phyloP scores from a whole-genome alignment of 2,113 vertebrate genomes.

The Ameiurus melas region DNA sequence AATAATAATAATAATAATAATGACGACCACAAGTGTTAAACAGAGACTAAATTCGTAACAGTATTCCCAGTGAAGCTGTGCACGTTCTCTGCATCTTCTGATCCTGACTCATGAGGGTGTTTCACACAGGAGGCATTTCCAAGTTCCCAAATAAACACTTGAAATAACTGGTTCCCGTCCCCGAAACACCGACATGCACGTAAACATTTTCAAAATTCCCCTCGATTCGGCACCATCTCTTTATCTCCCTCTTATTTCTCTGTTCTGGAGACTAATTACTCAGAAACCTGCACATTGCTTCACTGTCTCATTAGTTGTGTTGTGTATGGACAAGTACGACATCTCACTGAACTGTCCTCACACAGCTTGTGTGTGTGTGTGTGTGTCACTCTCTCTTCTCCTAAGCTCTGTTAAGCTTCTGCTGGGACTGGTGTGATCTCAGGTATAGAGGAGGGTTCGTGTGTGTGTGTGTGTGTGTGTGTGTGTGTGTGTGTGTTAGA shows the following conservation, averaged over 20 bases:
- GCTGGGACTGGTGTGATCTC: no score
- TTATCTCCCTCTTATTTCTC: conserved; percentile 6
- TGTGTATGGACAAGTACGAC: conserved; percentile 42
- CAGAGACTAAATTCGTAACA: no score
- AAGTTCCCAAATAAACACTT: not conserved
- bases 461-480: no score
- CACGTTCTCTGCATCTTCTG: not conserved
- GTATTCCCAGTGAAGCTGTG: not conserved
- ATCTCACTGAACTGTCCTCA: not conserved
- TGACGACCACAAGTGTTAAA: no score
- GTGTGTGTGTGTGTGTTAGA: no score
- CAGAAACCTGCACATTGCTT: conserved; percentile 11
- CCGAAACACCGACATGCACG: not conserved
- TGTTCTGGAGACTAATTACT: no score
- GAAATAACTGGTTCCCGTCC: not conserved
- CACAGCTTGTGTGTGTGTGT: not conserved
- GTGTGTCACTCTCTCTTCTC: conserved; percentile 33
- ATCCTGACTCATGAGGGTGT: not conserved
- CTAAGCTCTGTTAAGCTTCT: no score
- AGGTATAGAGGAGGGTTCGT: no score
- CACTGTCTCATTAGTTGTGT: conserved; percentile 14
- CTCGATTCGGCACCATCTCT: not conserved
- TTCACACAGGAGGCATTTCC: not conserved
- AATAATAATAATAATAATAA: no score
- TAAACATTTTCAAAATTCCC: not conserved